A percentile compares a stretch with the other conserved stretches of the same genome.
These are phyloP conservation scores for Bombus confusus DNA, from an alignment of 1,140 invertebrate species.

Conservation along the genomic window DNA sequence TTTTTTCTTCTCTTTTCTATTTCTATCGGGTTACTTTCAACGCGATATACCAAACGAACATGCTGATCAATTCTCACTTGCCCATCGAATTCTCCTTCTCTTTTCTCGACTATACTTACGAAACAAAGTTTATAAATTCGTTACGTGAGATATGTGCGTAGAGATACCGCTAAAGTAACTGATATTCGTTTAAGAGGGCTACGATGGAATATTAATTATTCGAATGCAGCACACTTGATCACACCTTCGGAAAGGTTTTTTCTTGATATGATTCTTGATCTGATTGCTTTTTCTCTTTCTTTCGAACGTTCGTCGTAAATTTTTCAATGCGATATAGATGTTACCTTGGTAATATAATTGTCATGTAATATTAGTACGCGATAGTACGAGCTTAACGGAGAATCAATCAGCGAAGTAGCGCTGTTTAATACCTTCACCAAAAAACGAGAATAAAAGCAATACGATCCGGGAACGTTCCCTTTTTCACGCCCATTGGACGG, in stretches of 20 bases:
- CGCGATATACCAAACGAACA: slow-evolving; percentile 63
- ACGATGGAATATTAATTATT: neutral
- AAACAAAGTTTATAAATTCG: slow-evolving; percentile 26
- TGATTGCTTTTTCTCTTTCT: neutral
- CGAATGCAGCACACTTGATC: neutral
- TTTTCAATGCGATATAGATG: neutral
- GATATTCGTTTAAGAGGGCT: neutral
- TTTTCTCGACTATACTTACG: neutral
- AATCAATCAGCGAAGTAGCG: slow-evolving; percentile 18
- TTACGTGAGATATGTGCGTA: slow-evolving; percentile 31
- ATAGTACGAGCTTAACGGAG: neutral
- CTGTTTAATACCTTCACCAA: neutral
- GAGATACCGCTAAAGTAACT: slow-evolving; percentile 4
- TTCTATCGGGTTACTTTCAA: slow-evolving; percentile 71
- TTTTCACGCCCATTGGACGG: slow-evolving; percentile 75
- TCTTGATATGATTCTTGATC: slow-evolving; percentile 10
- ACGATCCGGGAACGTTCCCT: slow-evolving; percentile 55
- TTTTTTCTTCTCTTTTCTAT: slow-evolving; percentile 33
- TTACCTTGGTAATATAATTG: neutral
- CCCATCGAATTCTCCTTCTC: neutral
- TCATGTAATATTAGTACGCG: neutral
- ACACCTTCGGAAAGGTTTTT: neutral
- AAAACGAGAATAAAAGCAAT: slow-evolving; percentile 55
- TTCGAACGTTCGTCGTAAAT: neutral
- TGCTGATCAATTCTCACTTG: slow-evolving; percentile 55